Evolutionary conservation across 2,113 vertebrate genomes (phyloP), one percentile per base, ranked within the genome.

Genomic region (Antechinus flavipes): DNA sequence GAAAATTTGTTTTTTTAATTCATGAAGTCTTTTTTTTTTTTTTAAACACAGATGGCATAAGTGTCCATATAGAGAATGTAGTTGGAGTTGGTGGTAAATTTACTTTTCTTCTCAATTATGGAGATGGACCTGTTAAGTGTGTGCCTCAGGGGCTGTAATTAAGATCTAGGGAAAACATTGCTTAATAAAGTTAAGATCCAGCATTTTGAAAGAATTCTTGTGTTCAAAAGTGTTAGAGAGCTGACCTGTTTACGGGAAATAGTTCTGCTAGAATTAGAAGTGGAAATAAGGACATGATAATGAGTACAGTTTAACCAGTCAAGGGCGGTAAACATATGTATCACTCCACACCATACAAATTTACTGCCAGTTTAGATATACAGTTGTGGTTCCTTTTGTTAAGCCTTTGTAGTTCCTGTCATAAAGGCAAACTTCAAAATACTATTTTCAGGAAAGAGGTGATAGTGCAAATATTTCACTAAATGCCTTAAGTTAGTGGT

Each of bases 221-320:
- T 76, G 90, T 93, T 96, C 27, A 91, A 96, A 96, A 96, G 58
- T 97, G 54, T 55, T 94, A 93, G 91, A 91, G 90, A 96, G 47
- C 91, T 95, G 97, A 95, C 95, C 93, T 95, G 95, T 92, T 97
- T 97, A 94, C 92, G 94, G 96, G 96, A 97, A 97, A 91, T 96
- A 93, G 90, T 96, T 97, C 90, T 96, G 93, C 96, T 93, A 97
- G 97, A 98, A 98, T 98, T 98, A 97, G 97, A 96, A 97, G 96
- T 95, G 97, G 97, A 98, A 98, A 98, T 95, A 92, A 95, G 92
- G 97, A 97, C 94, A 91, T 54, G 96, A 98, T 97, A 98, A 98
- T 94, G 96, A 96, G 93, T 96, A 95, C 96, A 96, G 96, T 97
- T 97, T 95, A 96, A 95, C 96, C 95, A 97, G 97, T 90, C 93